phyloP scores from a whole-genome alignment of 1,140 invertebrate genomes.

The Brachionus koreanus region DNA sequence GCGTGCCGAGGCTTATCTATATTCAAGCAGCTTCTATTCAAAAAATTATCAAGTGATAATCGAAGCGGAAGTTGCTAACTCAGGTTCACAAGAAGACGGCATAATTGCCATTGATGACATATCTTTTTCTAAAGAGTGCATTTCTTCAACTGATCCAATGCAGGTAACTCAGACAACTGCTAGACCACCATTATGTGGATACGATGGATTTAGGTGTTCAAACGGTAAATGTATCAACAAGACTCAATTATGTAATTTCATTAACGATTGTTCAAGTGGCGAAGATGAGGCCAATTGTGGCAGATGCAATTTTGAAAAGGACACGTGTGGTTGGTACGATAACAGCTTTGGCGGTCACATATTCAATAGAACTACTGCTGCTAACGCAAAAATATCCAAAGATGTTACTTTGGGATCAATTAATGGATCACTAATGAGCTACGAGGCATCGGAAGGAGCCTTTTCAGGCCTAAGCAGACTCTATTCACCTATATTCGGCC shows the following conservation, averaged over 20 bases:
- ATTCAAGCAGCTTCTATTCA: not conserved
- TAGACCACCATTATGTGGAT: conserved; percentile 47
- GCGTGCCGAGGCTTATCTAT: not conserved
- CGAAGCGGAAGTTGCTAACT: conserved; percentile 41
- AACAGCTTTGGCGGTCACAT: conserved; percentile 44
- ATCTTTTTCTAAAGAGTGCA: conserved; percentile 52
- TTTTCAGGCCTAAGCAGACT: conserved; percentile 17
- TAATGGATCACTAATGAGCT: conserved; percentile 46
- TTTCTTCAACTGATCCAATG: conserved; percentile 3
- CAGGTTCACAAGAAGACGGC: conserved; percentile 49
- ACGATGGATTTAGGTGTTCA: conserved; percentile 48
- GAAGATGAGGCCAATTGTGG: conserved; percentile 55
- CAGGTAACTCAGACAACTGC: conserved; percentile 46
- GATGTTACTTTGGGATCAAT: conserved; percentile 31
- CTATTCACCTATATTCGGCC: conserved; percentile 35
- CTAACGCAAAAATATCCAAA: conserved; percentile 44
- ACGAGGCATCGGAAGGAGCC: conserved; percentile 42
- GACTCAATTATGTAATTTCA: conserved; percentile 53
- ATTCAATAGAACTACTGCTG: conserved; percentile 50
- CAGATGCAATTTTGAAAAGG: conserved; percentile 52
- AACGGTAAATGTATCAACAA: conserved; percentile 47
- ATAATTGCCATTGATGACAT: conserved; percentile 57
- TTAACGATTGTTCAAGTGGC: conserved; percentile 50
- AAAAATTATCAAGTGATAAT: conserved; percentile 15
- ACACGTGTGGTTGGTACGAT: conserved; percentile 46